A percentile compares a stretch with the other conserved stretches of the same genome.
phyloP scores from a whole-genome alignment of 2,888 invertebrate species.

The Microplitis deprimator region DNA sequence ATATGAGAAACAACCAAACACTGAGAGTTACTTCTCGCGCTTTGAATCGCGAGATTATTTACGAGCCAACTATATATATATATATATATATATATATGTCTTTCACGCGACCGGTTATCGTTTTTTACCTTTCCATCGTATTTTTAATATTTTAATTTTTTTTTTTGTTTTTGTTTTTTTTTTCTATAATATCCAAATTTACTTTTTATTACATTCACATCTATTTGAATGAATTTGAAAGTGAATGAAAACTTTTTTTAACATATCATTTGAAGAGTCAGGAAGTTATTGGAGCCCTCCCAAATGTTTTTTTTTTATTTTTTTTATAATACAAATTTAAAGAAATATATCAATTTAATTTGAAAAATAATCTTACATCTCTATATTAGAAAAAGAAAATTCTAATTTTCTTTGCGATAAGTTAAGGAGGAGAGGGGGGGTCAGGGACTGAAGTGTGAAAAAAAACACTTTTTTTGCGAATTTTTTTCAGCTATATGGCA shows the following conservation, averaged over 20 bases:
- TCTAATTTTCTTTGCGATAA: too few species aligned
- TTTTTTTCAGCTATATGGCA: too few species aligned
- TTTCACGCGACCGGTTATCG: slow-evolving; percentile 42
- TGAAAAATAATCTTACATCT: too few species aligned
- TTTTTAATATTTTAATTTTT: slow-evolving; percentile 30
- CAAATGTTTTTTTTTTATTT: too few species aligned
- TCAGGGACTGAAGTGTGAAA: too few species aligned
- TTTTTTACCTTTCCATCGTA: slow-evolving; percentile 28
- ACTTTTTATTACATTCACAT: slow-evolving; percentile 21
- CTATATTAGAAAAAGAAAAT: too few species aligned
- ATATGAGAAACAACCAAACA: slow-evolving; percentile 5
- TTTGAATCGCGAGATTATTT: slow-evolving; percentile 35
- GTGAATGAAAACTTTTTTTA: neutral
- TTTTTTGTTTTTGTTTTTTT: slow-evolving; percentile 9
- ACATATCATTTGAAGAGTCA: neutral
- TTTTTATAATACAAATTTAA: too few species aligned
- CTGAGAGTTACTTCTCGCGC: slow-evolving; percentile 41
- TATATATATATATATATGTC: slow-evolving; percentile 7
- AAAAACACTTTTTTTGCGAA: too few species aligned
- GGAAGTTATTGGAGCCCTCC: neutral
- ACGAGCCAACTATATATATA: slow-evolving; percentile 28
- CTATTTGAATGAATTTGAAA: neutral
- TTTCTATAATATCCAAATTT: neutral
- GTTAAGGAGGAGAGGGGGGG: too few species aligned
- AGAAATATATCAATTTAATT: too few species aligned